Evolutionary conservation across 1,140 invertebrate genomes (phyloP).

Genomic region (Cataglyphis hispanica): DNA sequence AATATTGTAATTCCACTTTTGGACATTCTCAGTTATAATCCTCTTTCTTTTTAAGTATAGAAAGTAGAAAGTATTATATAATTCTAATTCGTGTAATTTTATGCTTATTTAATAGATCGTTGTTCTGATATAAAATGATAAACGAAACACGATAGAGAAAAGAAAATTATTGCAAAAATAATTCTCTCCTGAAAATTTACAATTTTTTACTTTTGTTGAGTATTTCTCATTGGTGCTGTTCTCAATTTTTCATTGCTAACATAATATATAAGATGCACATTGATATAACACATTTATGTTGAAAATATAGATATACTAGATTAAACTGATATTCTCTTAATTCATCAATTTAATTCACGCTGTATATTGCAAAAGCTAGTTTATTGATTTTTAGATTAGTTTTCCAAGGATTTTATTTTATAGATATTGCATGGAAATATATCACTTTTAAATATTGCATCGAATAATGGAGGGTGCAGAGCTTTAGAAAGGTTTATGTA

Average conservation of each 20-base stretch:
- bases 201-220: neutral
- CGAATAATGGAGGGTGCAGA: neutral
- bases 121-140: neutral
- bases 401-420: constrained; percentile 11
- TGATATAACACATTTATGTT: neutral
- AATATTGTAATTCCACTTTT: neutral
- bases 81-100: neutral
- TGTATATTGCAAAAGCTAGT: neutral
- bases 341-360: neutral
- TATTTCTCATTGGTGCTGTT: neutral
- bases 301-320: neutral
- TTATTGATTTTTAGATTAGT: constrained; percentile 6
- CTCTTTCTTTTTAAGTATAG: neutral
- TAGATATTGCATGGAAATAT: constrained; percentile 30
- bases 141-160: neutral
- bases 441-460: constrained; percentile 31
- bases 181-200: neutral
- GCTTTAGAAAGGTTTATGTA: constrained; percentile 14
- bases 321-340: neutral
- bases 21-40: neutral
- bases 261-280: neutral
- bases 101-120: neutral
- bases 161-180: neutral
- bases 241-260: neutral
- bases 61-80: neutral